Evolutionary conservation across 2,888 invertebrate genomes (phyloP).

Genomic region (Lasioglossum vierecki): DNA sequence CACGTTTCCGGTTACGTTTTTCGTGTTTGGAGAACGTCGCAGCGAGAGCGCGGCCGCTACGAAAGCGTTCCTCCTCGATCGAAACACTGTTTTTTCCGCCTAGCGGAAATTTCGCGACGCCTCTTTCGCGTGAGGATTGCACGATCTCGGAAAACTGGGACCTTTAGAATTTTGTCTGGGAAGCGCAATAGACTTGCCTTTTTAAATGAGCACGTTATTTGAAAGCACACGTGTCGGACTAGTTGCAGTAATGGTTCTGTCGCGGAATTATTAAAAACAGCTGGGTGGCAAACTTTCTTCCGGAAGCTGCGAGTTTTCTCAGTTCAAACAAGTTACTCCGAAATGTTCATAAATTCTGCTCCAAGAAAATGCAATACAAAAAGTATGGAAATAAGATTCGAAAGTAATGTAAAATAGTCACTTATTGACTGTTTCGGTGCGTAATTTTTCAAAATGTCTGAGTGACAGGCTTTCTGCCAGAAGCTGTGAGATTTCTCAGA

Average conservation of each 20-base stretch:
- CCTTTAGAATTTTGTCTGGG: background rate
- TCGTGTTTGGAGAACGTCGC: background rate
- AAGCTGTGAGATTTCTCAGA: too few relatives aligned
- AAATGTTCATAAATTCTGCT: too few relatives aligned
- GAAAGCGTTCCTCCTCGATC: background rate
- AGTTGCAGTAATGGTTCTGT: background rate
- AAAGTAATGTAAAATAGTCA: too few relatives aligned
- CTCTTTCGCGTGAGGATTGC: background rate
- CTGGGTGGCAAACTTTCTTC: too few relatives aligned
- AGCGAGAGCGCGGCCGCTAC: background rate
- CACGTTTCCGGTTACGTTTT: slow-evolving; percentile 1
- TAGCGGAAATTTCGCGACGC: background rate
- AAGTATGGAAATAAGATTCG: too few relatives aligned
- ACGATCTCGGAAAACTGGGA: background rate
- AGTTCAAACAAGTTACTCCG: too few relatives aligned
- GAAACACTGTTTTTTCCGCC: background rate
- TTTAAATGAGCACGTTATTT: background rate
- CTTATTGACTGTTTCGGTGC: background rate
- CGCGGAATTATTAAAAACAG: background rate
- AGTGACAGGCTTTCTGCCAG: too few relatives aligned
- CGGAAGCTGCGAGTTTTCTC: too few relatives aligned
- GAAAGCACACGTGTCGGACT: background rate
- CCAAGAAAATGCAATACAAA: too few relatives aligned
- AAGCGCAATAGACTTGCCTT: background rate
- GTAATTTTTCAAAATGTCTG: background rate